These are phyloP conservation scores for Pterophyllum scalare DNA, from an alignment of 2,113 vertebrate genomes.

Conservation along the genomic window DNA sequence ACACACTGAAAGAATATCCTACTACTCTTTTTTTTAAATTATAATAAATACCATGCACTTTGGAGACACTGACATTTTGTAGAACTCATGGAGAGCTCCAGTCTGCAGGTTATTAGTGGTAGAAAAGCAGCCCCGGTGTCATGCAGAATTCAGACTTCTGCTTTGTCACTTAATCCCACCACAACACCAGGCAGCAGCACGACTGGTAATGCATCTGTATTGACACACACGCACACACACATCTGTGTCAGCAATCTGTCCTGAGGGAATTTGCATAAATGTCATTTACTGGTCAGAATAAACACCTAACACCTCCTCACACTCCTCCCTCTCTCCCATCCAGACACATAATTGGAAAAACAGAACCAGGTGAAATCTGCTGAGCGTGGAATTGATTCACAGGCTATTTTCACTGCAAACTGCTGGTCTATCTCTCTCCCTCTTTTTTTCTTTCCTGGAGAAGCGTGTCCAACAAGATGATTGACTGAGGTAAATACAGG, in stretches of 20 bases:
- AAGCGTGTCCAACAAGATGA: slow-evolving; percentile 10
- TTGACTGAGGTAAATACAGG: slow-evolving; percentile 1
- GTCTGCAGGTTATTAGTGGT: not conserved
- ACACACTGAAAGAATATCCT: not conserved
- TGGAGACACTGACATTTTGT: not conserved
- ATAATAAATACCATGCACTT: not conserved
- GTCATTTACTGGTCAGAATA: slow-evolving; percentile 70
- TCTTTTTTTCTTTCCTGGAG: not conserved
- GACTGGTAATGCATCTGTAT: not conserved
- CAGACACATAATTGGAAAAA: slow-evolving; percentile 63
- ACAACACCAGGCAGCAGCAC: not conserved
- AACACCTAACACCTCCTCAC: slow-evolving; percentile 27
- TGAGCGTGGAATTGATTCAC: slow-evolving; percentile 66
- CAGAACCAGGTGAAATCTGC: slow-evolving; percentile 59
- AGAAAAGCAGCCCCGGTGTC: not conserved
- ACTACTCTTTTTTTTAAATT: not conserved
- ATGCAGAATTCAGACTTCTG: not conserved
- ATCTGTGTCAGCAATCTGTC: slow-evolving; percentile 47
- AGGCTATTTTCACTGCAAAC: slow-evolving; percentile 64
- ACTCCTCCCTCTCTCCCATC: slow-evolving; percentile 3
- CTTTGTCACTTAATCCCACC: slow-evolving; percentile 14
- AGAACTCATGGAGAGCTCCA: not conserved
- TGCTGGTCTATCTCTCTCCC: slow-evolving; percentile 1
- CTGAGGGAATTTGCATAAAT: slow-evolving; percentile 70
- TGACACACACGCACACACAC: not conserved